Evolutionary conservation across 2,888 invertebrate genomes (phyloP), one percentile per base, ranked within the genome.

Genomic region (Brachyopa scutellaris): DNA sequence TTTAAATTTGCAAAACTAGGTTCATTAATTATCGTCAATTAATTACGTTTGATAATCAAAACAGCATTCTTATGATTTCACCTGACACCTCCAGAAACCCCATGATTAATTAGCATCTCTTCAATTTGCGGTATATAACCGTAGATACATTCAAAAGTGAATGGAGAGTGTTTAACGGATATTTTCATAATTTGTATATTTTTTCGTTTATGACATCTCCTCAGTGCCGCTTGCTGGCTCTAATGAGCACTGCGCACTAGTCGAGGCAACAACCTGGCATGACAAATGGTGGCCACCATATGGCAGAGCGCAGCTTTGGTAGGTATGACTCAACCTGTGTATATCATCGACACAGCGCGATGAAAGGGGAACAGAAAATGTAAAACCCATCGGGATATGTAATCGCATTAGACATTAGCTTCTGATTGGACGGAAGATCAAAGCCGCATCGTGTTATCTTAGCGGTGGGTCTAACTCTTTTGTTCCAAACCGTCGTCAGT

Each of bases 361-460:
- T 64, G 51, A 38, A 21, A 47, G 13, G 49, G 23, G 21, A 45
- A 23, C 23, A 49, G 26, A 17, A 53, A 55, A 40, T 53, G 29
- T 61, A 79, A 36, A 62, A 51, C 49, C 13, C 62, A 57, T 72
- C 64, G 47, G 42, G 15, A 19, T 33, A 45, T 61, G 59, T 80
- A 69, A 80, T 80, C 80, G 76, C 57, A 76, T 69, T 69, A 80
- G 53, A 36, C 53, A 36, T 62, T 45, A 47, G 76, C 76, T 76
- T 76, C 76, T 80, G 80, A 80, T 76, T 80, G 74, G 74, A 62
- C 29, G 77, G 70, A 17, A 73, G 80, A 80, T 80, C 80, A 80
- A 76, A 80, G 80, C 9, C 31, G 55, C 36, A 42, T 7, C 13
- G 36, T 36, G 33, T 61, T 57, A 57, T 49, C 78, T 33, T 69